Base-by-base conservation (phyloP, 2,888 invertebrate genomes). In the Athrips mouffetella region DNA sequence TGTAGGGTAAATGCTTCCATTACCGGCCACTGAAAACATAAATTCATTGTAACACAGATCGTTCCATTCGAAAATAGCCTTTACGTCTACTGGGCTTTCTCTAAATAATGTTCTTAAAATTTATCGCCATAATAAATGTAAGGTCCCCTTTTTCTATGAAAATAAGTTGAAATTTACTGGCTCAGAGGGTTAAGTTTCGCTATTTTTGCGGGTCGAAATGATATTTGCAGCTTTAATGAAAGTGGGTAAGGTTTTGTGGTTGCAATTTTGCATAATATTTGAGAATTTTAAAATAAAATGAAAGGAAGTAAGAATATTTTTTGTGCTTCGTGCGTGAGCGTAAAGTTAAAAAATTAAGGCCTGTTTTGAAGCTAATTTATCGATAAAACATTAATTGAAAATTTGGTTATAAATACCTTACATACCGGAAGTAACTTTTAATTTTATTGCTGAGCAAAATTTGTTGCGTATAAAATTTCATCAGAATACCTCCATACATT, bases 71-170 rank as follows among this genome's bases (percentile, higher is more conserved):
- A 74, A 82, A 85, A 80, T 76, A 83, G 83, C 78, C 80, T 77
- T 80, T 81, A 80, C 79, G 85, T 86, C 86, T 71, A 67, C 75
- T 71, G 71, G 74, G 87, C 86, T 88, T 85, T 86, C 77, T 77
- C 81, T 81, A 84, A 86, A 86, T 87, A 86, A 85, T 85, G 86
- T 82, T 80, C 76, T 72, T 73, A 70, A 80, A 87, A 88, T 87
- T 88, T 87, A 88, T 86, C 67, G 80, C 77, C 64, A 76, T 81
- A 85, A 86, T 86, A 85, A 86, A 86, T 80, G 84, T 76, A 72
- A 65, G 71, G 73, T 73, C 76, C 78, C 78, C 81, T 79, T 82
- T 83, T 83, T 78, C 79, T 85, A 83, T 80, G 80, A 79, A 79
- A 81, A 84, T 84, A 82, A 83, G 72, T 84, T 82, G 74, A 77